phyloP scores from a whole-genome alignment of 2,113 vertebrate species.

The Ciconia maguari region DNA sequence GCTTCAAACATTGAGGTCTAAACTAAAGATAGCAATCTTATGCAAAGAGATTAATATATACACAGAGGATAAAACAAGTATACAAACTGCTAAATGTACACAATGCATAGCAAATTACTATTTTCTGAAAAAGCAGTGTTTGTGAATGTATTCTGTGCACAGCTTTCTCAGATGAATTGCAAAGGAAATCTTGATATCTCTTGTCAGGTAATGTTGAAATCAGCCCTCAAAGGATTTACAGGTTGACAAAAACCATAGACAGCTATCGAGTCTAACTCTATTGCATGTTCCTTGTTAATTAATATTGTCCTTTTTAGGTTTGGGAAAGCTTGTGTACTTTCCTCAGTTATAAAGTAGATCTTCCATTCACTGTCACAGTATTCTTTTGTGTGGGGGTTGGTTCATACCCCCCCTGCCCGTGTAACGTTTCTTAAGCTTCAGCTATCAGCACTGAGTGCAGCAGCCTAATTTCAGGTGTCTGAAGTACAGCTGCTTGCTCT shows the following conservation, averaged over 20 bases:
- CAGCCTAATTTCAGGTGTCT: background rate
- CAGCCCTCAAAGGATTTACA: background rate
- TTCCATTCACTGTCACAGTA: background rate
- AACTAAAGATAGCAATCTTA: background rate
- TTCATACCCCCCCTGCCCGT: background rate
- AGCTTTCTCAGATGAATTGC: background rate
- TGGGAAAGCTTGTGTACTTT: background rate
- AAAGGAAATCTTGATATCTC: background rate
- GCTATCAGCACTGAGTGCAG: background rate
- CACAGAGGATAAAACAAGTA: background rate
- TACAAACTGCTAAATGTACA: background rate
- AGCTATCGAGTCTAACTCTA: background rate
- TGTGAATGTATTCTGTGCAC: background rate
- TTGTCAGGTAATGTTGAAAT: background rate
- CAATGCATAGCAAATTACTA: background rate
- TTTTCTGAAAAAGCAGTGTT: conserved; percentile 17
- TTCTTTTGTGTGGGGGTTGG: background rate
- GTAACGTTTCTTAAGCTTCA: background rate
- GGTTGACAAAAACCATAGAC: background rate
- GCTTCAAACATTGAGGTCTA: background rate
- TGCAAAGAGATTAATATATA: background rate
- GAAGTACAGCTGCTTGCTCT: background rate
- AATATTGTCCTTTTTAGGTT: background rate
- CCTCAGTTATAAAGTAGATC: background rate
- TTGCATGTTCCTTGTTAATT: background rate